Evolutionary conservation across 2,797 vertebrate genomes (phyloP).

Genomic region (Trematocara caparti): DNA sequence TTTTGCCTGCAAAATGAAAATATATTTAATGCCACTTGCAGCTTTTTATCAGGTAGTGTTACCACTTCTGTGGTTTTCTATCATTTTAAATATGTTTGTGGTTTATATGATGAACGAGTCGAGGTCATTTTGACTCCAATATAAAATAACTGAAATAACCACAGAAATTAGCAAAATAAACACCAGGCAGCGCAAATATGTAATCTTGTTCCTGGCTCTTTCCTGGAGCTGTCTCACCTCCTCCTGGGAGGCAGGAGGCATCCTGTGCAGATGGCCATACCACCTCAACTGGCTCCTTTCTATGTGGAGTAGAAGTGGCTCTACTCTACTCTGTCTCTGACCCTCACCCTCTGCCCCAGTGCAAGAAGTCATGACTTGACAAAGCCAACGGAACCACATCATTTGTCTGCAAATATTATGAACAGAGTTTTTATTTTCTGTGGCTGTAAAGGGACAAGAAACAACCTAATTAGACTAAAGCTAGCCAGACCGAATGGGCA

Average conservation of each 20-base stretch:
- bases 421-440: background rate
- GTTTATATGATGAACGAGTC: rapidly evolving
- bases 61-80: background rate
- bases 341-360: rapidly evolving
- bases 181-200: rapidly evolving
- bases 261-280: background rate
- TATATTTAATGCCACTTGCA: background rate
- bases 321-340: background rate
- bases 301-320: background rate
- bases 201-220: background rate
- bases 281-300: background rate
- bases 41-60: background rate
- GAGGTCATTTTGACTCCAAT: background rate
- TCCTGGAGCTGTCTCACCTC: background rate
- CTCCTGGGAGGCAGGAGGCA: background rate
- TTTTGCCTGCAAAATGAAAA: background rate
- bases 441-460: background rate
- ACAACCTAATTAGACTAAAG: background rate
- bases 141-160: background rate
- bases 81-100: rapidly evolving
- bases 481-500: rapidly evolving
- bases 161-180: background rate
- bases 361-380: background rate
- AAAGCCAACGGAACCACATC: rapidly evolving
- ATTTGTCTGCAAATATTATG: background rate